These are phyloP conservation scores for Elmis aenea DNA, from an alignment of 2,888 invertebrate genomes.

Conservation along the genomic window DNA sequence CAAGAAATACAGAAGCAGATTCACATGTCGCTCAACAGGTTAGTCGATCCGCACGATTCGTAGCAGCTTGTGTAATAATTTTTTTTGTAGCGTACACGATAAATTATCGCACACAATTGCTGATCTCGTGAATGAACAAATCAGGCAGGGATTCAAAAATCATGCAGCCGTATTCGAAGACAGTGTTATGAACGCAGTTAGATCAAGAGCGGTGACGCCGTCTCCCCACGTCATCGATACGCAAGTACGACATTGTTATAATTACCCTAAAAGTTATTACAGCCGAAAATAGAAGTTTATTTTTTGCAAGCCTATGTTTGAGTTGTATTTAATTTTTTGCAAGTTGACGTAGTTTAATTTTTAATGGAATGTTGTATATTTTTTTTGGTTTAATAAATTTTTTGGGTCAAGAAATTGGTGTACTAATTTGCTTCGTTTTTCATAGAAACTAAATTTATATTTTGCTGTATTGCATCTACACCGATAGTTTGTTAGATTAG, in stretches of 20 bases:
- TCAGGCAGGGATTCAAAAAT: conserved; percentile 50
- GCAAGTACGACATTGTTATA: conserved; percentile 39
- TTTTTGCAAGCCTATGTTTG: conserved; percentile 3
- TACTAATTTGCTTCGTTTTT: no score
- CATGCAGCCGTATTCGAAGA: conserved; percentile 58
- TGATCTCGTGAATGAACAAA: conserved; percentile 45
- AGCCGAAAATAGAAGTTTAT: no score
- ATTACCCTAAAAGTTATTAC: no score
- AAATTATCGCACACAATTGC: conserved; percentile 41
- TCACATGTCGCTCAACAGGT: conserved; percentile 39
- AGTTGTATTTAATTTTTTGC: no score
- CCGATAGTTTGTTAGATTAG: no score
- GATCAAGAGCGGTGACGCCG: conserved; percentile 71
- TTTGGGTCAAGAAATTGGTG: no score
- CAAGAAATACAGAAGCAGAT: conserved; percentile 43
- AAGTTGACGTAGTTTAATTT: no score
- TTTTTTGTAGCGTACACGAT: conserved; percentile 42
- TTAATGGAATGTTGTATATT: no score
- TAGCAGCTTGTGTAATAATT: conserved; percentile 5
- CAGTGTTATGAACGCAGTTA: conserved; percentile 55
- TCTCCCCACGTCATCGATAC: conserved; percentile 58
- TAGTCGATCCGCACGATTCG: no score
- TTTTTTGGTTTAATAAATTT: no score
- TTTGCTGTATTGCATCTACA: no score
- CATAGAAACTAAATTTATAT: neutral